Percentiles rank a stretch among this genome's conserved stretches.
phyloP scores from a whole-genome alignment of 2,113 vertebrate genomes.

The Poeciliopsis prolifica region DNA sequence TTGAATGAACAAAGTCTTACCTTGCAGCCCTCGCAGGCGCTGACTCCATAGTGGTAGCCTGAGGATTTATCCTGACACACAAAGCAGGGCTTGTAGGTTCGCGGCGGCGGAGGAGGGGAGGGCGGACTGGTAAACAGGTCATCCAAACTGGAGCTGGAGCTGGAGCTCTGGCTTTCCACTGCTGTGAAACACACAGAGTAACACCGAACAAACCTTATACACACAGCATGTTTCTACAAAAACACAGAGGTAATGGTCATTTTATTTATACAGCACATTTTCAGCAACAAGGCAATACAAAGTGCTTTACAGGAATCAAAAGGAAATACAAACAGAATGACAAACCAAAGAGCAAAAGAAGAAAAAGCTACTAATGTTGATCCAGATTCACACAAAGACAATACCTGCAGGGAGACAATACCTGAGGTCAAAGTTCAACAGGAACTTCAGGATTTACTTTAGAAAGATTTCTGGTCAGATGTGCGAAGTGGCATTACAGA shows the following conservation, averaged over 20 bases:
- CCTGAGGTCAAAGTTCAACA: not conserved
- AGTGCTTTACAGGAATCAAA: too few species aligned
- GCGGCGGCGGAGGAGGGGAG: constrained; percentile 91
- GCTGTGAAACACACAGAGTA: constrained; percentile 72
- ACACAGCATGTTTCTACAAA: too few species aligned
- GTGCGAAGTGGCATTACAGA: not conserved
- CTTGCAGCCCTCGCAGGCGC: constrained; percentile 98
- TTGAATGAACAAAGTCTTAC: constrained; percentile 72
- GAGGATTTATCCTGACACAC: constrained; percentile 99
- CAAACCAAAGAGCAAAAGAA: too few species aligned
- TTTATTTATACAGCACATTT: too few species aligned
- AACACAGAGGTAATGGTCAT: too few species aligned
- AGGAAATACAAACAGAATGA: too few species aligned
- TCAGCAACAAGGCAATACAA: too few species aligned
- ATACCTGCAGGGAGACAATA: not conserved
- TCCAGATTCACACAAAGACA: accelerated
- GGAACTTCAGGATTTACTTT: not conserved
- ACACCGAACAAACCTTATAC: not conserved
- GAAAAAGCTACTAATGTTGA: too few species aligned
- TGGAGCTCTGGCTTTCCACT: constrained; percentile 92
- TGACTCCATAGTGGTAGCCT: constrained; percentile 98
- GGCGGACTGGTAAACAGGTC: constrained; percentile 90
- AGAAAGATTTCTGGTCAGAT: not conserved
- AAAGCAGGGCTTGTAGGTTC: constrained; percentile 97
- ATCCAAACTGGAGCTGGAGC: constrained; percentile 89